phyloP scores from a whole-genome alignment of 2,888 invertebrate genomes.

The Rhopalosiphum nymphaeae region DNA sequence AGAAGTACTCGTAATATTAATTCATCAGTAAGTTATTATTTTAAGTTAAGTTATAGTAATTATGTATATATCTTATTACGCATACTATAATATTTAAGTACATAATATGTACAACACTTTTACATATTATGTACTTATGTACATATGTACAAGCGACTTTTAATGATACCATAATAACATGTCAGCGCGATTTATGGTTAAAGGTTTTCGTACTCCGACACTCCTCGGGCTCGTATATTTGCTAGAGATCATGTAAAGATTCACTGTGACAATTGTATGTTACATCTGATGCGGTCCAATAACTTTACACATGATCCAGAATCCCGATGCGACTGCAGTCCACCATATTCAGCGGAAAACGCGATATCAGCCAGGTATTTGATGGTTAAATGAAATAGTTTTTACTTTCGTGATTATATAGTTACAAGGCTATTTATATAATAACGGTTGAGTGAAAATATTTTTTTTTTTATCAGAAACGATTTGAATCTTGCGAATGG shows the following conservation, averaged over 20 bases:
- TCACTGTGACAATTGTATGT: constrained; percentile 75
- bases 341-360: constrained; percentile 81
- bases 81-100: neutral
- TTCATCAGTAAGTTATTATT: neutral
- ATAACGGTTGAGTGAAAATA: neutral
- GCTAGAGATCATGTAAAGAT: constrained; percentile 75
- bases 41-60: neutral
- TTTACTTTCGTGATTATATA: neutral
- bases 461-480: constrained; percentile 70
- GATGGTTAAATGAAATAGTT: neutral
- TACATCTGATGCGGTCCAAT: constrained; percentile 77
- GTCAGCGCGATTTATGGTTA: neutral
- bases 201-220: constrained; percentile 77
- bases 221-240: constrained; percentile 77
- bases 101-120: neutral
- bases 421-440: neutral
- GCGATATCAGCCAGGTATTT: constrained; percentile 75
- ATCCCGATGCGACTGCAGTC: constrained; percentile 77
- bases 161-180: neutral
- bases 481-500: constrained; percentile 81
- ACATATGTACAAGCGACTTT: too few relatives aligned
- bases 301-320: constrained; percentile 79
- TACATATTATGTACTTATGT: too few relatives aligned
- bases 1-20: neutral
- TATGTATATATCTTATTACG: neutral